Base-by-base conservation (phyloP, 1,140 invertebrate species). In the Euura saliciscinereae region DNA sequence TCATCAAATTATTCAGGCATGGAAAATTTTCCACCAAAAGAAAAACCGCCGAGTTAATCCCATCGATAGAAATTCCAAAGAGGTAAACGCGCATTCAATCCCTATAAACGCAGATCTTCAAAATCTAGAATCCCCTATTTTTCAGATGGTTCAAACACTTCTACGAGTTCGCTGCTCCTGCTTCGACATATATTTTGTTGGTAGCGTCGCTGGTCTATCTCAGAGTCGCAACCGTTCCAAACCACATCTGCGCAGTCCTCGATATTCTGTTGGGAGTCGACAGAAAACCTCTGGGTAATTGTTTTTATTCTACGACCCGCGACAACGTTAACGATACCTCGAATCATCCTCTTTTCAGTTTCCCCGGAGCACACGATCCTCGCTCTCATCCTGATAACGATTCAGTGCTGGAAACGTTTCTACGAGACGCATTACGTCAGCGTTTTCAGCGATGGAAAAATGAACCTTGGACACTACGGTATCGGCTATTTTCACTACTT, bases 361-460 rank as follows among this genome's bases (percentile, higher is more conserved):
- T 85, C 88, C 71, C 79, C 88, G 28, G 87, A 89, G 74, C 86
- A 88, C 69, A 88, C 89, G 6, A 76, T 92, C 8, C 76, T 94
- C 46, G 90, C 90, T 4, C 77, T 91, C 2, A 51, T 86, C 3
- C 80, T 96, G 51, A 79, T 95, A 0, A 89, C 89, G 1, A 72
- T 94, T 13, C 95, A 97, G 80, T 91, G 91, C 66, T 89, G 85
- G 65, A 90, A 94, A 78, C 89, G 96, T 78, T 90, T 93, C 59
- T 96, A 95, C 81, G 96, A 98, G 84, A 92, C 92, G 28, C 89
- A 90, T 75, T 93, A 85, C 79, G 83, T 97, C 6, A 94, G 91
- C 83, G 90, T 97, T 8, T 97, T 94, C 84, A 94, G 95, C 8
- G 88, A 92, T 73, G 90, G 90, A 59, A 93, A 92, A 84, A 97